These are phyloP conservation scores for Drymonia ruficornis DNA, from an alignment of 2,888 invertebrate species.

Conservation along the genomic window DNA sequence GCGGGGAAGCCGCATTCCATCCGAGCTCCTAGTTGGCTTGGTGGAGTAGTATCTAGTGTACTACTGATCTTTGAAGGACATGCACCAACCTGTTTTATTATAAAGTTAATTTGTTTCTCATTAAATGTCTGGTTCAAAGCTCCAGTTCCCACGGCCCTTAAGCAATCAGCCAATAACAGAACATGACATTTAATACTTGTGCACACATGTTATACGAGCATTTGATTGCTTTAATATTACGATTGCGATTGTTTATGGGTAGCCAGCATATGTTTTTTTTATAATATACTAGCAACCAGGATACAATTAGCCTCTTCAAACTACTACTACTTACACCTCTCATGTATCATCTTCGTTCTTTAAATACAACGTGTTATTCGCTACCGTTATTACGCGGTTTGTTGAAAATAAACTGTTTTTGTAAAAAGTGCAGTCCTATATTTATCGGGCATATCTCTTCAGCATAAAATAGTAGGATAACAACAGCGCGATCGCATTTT, in stretches of 20 bases:
- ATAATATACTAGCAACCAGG: not conserved
- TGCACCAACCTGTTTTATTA: too few relatives aligned
- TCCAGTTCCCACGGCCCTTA: slow-evolving; percentile 1
- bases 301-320: too few relatives aligned
- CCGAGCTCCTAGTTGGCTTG: too few relatives aligned
- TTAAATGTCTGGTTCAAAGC: not conserved
- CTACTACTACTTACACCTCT: not conserved
- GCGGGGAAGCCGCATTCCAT: too few relatives aligned
- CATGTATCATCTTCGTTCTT: not conserved
- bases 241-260: not conserved
- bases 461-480: not conserved
- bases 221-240: not conserved
- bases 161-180: not conserved
- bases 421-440: not conserved
- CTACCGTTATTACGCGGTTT: not conserved
- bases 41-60: too few relatives aligned
- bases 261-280: not conserved
- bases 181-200: not conserved
- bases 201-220: not conserved
- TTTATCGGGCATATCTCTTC: not conserved
- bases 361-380: not conserved
- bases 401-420: too few relatives aligned
- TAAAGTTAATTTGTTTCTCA: too few relatives aligned
- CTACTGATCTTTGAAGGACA: too few relatives aligned
- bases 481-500: not conserved